These are phyloP conservation scores for Eupristina koningsbergeri DNA, from an alignment of 1,140 invertebrate species.

Conservation along the genomic window DNA sequence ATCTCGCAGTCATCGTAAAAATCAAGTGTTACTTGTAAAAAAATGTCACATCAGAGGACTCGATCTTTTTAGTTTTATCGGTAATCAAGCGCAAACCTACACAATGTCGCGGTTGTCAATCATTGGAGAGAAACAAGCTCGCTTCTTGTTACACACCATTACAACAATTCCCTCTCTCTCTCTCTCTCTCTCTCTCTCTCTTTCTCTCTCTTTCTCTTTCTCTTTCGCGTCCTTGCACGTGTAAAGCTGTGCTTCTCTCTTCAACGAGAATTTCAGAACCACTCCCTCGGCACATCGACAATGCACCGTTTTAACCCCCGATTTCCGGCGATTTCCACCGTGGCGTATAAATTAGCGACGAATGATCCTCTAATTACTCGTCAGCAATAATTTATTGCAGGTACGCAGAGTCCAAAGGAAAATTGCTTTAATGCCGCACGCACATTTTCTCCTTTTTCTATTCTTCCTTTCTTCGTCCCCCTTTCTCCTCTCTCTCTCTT, in stretches of 20 bases:
- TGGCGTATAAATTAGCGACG: constrained; percentile 31
- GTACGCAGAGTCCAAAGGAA: neutral
- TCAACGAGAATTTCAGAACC: neutral
- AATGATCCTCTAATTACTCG: constrained; percentile 47
- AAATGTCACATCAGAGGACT: neutral
- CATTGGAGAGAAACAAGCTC: constrained; percentile 8
- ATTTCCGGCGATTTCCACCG: constrained; percentile 17
- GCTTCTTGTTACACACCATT: neutral
- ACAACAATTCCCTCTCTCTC: neutral
- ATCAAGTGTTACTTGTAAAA: neutral
- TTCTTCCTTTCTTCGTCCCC: too few relatives aligned
- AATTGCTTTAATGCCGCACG: neutral
- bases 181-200: neutral
- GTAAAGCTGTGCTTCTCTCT: too few relatives aligned
- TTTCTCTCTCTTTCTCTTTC: neutral
- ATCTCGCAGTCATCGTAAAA: neutral
- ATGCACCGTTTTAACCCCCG: constrained; percentile 17
- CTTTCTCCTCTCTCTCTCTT: neutral
- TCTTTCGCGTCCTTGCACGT: too few relatives aligned
- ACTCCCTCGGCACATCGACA: constrained; percentile 23
- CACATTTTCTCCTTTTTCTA: constrained; percentile 6
- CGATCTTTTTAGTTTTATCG: constrained; percentile 10
- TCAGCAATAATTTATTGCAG: constrained; percentile 38
- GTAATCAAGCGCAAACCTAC: neutral
- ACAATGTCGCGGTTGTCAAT: neutral